phyloP scores from a whole-genome alignment of 1,140 invertebrate genomes.

The Leptinotarsa lineolata region DNA sequence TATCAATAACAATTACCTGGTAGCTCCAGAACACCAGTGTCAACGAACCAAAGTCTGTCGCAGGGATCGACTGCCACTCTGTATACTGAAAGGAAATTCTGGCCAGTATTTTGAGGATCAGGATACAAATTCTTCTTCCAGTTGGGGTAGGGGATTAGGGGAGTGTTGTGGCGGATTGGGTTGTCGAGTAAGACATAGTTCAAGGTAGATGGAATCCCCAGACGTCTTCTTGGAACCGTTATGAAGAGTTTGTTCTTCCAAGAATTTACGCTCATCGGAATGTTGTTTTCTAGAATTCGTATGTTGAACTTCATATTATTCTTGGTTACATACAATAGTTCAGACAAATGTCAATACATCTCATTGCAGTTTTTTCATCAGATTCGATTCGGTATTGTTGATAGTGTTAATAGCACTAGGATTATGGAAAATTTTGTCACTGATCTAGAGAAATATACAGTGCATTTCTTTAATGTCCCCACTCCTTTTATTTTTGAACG shows the following conservation, averaged over 20 bases:
- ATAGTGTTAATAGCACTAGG: too few relatives aligned
- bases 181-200: conserved; percentile 64
- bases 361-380: too few relatives aligned
- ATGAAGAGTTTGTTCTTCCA: conserved; percentile 71
- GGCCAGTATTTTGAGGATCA: conserved; percentile 42
- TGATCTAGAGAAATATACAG: too few relatives aligned
- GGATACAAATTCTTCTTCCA: conserved; percentile 62
- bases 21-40: conserved; percentile 68
- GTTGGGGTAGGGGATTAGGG: conserved; percentile 67
- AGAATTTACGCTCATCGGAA: conserved; percentile 71
- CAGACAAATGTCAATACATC: too few relatives aligned
- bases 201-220: conserved; percentile 69
- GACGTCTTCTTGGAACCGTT: conserved; percentile 69
- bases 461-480: too few relatives aligned
- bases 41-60: conserved; percentile 72
- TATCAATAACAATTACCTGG: conserved; percentile 39
- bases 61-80: conserved; percentile 69
- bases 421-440: too few relatives aligned
- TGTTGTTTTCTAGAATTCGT: conserved; percentile 65
- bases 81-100: conserved; percentile 67
- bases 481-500: too few relatives aligned
- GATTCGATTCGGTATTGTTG: too few relatives aligned
- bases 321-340: neutral
- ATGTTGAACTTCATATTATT: neutral
- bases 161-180: conserved; percentile 49